Conservation (phyloP, 2,888 invertebrate species). For the Mesorhabditis spiculigera region DNA sequence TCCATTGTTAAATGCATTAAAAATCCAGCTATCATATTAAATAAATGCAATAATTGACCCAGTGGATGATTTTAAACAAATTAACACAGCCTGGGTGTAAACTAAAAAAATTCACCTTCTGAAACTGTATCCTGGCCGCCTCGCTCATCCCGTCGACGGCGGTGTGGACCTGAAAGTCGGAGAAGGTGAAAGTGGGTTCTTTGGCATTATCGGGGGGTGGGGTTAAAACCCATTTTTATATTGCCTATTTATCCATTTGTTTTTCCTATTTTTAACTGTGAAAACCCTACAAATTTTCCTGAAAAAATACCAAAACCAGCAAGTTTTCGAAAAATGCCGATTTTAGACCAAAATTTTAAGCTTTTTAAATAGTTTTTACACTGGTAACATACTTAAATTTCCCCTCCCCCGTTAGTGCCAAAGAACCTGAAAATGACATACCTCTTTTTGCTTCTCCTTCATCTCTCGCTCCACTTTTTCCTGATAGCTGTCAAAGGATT, state of each 20-base stretch:
- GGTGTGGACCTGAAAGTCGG: slow-evolving; percentile 19
- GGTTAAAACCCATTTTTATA: too few species aligned
- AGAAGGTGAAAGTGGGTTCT: too few species aligned
- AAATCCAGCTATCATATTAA: not conserved
- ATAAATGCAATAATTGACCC: not conserved
- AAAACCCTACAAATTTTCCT: too few species aligned
- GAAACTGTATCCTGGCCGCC: slow-evolving; percentile 38
- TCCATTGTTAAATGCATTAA: too few species aligned
- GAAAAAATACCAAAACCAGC: too few species aligned
- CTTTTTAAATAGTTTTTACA: not conserved
- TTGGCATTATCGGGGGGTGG: too few species aligned
- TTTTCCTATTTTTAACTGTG: too few species aligned
- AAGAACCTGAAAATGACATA: not conserved
- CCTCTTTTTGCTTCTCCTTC: not conserved
- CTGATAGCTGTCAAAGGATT: not conserved
- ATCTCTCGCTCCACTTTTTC: not conserved
- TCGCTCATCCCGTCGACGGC: slow-evolving; percentile 32
- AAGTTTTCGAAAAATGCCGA: too few species aligned
- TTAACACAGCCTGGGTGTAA: not conserved
- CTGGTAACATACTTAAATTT: not conserved
- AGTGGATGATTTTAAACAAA: not conserved
- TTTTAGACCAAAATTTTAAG: too few species aligned
- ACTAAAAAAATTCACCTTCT: slow-evolving; percentile 19
- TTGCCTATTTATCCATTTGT: too few species aligned
- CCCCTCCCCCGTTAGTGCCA: not conserved